Percentiles rank a stretch among this genome's conserved stretches.
These are phyloP conservation scores for Anthopleura xanthogrammica DNA, from an alignment of 92 coral and sea anemone genomes.

Conservation along the genomic window DNA sequence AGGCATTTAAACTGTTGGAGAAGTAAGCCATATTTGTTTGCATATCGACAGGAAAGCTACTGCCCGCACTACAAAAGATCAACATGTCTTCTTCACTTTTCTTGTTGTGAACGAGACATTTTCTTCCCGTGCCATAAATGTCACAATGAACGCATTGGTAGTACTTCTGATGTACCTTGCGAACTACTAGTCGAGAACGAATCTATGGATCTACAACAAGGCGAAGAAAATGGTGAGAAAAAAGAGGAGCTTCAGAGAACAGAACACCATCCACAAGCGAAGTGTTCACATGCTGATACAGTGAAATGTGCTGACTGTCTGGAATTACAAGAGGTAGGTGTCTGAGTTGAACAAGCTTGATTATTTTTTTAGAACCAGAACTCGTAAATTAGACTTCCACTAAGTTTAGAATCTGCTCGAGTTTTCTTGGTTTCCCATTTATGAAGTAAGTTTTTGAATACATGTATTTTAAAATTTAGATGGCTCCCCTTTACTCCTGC, in stretches of 20 bases:
- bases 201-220: neutral
- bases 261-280: slow-evolving; percentile 15
- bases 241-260: neutral
- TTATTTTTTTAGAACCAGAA: neutral
- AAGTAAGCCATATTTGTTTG: neutral
- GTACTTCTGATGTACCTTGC: neutral
- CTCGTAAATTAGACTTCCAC: no score
- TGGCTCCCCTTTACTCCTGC: no score
- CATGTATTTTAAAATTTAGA: no score
- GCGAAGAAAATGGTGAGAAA: neutral
- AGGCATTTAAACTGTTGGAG: no score
- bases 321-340: neutral
- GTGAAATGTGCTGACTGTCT: slow-evolving; percentile 17
- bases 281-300: neutral
- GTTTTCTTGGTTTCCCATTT: no score
- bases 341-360: neutral
- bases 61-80: slow-evolving; percentile 25
- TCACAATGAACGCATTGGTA: slow-evolving; percentile 21
- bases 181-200: neutral
- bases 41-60: neutral
- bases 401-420: no score
- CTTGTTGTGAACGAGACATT: slow-evolving; percentile 10
- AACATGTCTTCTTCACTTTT: slow-evolving; percentile 17
- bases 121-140: slow-evolving; percentile 39
- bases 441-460: no score